Evolutionary conservation across 2,888 invertebrate species (phyloP).

Genomic region (Autographa pulchrina): DNA sequence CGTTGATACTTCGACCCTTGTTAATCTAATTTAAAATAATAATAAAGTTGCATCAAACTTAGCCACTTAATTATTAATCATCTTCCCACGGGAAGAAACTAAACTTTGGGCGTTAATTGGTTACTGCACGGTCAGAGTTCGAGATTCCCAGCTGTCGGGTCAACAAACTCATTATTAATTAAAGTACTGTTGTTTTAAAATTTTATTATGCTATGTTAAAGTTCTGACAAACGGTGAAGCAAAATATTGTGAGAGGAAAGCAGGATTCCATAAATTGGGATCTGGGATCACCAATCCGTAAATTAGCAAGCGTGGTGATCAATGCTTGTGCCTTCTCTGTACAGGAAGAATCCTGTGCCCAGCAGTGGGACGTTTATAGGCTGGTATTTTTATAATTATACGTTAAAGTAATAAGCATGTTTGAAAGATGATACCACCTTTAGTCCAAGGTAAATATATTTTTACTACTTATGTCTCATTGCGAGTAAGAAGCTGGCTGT

Average conservation of each 20-base stretch:
- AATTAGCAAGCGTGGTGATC: too few relatives aligned
- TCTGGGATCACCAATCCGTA: too few relatives aligned
- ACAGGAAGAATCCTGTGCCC: too few relatives aligned
- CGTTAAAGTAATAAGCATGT: neutral
- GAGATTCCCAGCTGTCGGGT: neutral
- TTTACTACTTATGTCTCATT: neutral
- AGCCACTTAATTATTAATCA: neutral
- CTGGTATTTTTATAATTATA: neutral
- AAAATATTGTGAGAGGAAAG: too few relatives aligned
- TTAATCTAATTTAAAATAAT: too few relatives aligned
- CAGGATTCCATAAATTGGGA: too few relatives aligned
- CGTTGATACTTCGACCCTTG: too few relatives aligned
- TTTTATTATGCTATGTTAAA: neutral
- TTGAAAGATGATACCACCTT: neutral
- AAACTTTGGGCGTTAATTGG: neutral
- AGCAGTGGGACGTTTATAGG: too few relatives aligned
- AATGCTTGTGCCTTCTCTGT: too few relatives aligned
- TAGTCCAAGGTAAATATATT: neutral
- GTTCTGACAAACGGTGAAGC: too few relatives aligned
- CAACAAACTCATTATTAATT: constrained; percentile 1
- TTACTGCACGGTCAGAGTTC: neutral
- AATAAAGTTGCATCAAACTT: neutral
- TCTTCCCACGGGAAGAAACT: too few relatives aligned
- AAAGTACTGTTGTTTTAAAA: neutral
- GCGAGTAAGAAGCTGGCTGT: neutral